These are phyloP conservation scores for Drosophila longiperda DNA, from an alignment of 2,888 invertebrate species.

Conservation along the genomic window DNA sequence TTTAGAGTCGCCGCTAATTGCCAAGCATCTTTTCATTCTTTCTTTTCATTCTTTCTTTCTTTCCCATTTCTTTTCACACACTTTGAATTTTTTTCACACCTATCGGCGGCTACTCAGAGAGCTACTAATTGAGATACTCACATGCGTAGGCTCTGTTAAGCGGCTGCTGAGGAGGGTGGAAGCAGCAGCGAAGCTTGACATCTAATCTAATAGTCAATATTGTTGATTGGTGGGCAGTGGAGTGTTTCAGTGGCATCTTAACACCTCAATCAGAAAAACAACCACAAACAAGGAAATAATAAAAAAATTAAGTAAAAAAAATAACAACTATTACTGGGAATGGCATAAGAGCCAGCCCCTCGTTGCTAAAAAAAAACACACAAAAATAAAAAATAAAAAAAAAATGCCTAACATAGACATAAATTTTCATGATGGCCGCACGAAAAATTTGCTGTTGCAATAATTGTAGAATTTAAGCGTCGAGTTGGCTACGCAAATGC, in stretches of 20 bases:
- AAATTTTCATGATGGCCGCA: slow-evolving; percentile 52
- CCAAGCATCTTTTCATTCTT: slow-evolving; percentile 31
- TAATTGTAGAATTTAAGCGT: slow-evolving; percentile 48
- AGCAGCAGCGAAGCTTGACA: slow-evolving; percentile 11
- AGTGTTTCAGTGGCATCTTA: slow-evolving; percentile 34
- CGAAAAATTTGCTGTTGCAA: slow-evolving; percentile 44
- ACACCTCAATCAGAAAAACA: slow-evolving; percentile 45
- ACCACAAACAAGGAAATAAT: neutral
- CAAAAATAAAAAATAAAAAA: neutral
- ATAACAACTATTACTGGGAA: neutral
- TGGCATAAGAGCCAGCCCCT: neutral
- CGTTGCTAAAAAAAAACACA: neutral
- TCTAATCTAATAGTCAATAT: slow-evolving; percentile 47
- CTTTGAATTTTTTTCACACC: slow-evolving; percentile 48
- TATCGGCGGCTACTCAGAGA: slow-evolving; percentile 30
- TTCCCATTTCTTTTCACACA: slow-evolving; percentile 26
- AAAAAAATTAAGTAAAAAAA: neutral
- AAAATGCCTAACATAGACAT: neutral
- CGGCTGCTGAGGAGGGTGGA: neutral
- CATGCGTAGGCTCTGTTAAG: neutral
- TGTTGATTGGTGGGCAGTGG: slow-evolving; percentile 32
- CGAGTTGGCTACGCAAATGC: slow-evolving; percentile 70
- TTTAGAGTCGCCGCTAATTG: slow-evolving; percentile 68
- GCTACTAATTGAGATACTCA: neutral
- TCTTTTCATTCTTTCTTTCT: slow-evolving; percentile 19